Conservation (phyloP, 1,140 invertebrate species). For the Linepithema humile region DNA sequence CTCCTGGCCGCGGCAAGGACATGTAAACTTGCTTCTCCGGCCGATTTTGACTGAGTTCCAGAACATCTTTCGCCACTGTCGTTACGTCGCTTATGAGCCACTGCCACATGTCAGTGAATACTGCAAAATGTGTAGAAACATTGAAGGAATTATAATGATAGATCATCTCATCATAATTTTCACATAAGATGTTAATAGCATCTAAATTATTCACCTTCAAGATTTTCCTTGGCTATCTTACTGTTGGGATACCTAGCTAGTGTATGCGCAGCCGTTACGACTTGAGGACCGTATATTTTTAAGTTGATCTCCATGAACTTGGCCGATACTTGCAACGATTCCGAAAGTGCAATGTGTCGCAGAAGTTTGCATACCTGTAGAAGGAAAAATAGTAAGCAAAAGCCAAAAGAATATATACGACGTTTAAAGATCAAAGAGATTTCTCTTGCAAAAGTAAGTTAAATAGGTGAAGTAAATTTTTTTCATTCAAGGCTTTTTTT, state of each 20-base stretch:
- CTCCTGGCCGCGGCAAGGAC: constrained; percentile 96
- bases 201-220: constrained; percentile 87
- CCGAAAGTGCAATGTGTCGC: constrained; percentile 96
- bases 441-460: too few relatives aligned
- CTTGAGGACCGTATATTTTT: constrained; percentile 96
- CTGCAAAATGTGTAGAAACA: constrained; percentile 81
- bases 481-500: too few relatives aligned
- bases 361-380: constrained; percentile 97
- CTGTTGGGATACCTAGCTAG: constrained; percentile 95
- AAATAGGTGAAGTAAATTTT: too few relatives aligned
- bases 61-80: constrained; percentile 94
- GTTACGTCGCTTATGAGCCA: constrained; percentile 95
- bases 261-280: constrained; percentile 96
- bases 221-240: constrained; percentile 98
- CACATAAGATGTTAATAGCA: neutral
- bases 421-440: too few relatives aligned
- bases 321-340: constrained; percentile 96
- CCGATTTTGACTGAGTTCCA: constrained; percentile 91
- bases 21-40: constrained; percentile 96
- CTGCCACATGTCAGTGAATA: constrained; percentile 99
- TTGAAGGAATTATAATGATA: neutral
- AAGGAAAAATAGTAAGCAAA: neutral
- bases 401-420: neutral
- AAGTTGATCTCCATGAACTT: constrained; percentile 98
- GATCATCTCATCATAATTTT: neutral